phyloP scores from a whole-genome alignment of 2,888 invertebrate genomes.

The Argyresthia goedartella region DNA sequence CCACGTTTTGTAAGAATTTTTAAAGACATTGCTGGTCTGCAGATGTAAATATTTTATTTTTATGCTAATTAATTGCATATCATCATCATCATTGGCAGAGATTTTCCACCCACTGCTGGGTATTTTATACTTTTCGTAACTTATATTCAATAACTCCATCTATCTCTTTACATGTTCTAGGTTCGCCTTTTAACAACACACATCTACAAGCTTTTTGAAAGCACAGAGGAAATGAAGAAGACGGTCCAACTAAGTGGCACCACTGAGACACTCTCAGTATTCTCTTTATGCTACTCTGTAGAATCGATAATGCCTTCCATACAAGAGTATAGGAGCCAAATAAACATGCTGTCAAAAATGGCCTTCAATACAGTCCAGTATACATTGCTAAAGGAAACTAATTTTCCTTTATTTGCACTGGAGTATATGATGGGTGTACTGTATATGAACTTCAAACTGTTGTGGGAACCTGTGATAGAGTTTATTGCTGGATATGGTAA shows the following conservation, averaged over 20 bases:
- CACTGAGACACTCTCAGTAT: constrained; percentile 68
- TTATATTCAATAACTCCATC: constrained; percentile 5
- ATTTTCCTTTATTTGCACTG: constrained; percentile 76
- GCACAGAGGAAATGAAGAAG: constrained; percentile 58
- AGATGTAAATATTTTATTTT: no score
- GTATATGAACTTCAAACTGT: constrained; percentile 87
- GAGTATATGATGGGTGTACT: constrained; percentile 86
- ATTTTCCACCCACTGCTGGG: no score
- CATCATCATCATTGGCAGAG: no score
- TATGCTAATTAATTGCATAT: no score
- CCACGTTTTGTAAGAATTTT: no score
- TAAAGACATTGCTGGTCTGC: no score
- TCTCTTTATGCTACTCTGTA: constrained; percentile 76
- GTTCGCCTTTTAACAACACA: constrained; percentile 80
- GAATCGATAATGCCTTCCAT: constrained; percentile 81
- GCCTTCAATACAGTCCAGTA: constrained; percentile 73
- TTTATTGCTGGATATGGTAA: constrained; percentile 82
- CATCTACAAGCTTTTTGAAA: constrained; percentile 78
- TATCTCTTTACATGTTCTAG: constrained; percentile 45
- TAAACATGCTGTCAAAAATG: constrained; percentile 81
- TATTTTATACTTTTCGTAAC: no score
- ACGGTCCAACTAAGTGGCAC: constrained; percentile 32
- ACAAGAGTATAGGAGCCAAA: constrained; percentile 83
- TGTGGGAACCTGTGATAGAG: constrained; percentile 88
- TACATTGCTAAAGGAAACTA: constrained; percentile 66